Base-by-base conservation (phyloP, 2,797 vertebrate species). In the Pagetopsis macropterus region DNA sequence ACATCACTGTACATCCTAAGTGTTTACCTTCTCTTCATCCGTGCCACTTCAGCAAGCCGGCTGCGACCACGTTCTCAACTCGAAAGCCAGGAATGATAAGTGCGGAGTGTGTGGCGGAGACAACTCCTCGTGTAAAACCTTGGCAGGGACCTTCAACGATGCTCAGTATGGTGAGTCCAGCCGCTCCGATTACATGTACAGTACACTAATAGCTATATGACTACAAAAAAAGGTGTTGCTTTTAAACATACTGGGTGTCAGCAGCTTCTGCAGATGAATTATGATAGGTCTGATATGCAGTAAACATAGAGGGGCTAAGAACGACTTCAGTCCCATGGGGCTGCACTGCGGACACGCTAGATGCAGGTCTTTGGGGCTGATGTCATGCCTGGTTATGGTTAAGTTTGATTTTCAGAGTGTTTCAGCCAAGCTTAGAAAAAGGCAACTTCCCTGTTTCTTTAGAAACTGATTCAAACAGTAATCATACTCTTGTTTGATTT, bases 31-130 rank as follows among this genome's bases (percentile, higher is more conserved):
- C 9, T 65, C 27, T 12, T 61, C 9, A 3, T 75, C 15, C 84
- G 3, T 70, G n/a, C 41, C 68, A 69, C 49, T 59, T 17, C 89
- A 99, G 98, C 97, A 99, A 98, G 98, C 98, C 56, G 98, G 98
- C 80, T 99, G 98, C 82, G 97, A 99, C 88, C 97, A 97, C 0
- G 92, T 99, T 63, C 93, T 99, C 71, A 98, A 99, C 92, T 99
- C 98, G 0, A 99, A 97, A 91, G 96, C 96, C 65, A 95, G 90
- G 87, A 96, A 95, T 88, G 98, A 99, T 93, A 98, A 97, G 86
- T 99, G 98, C 72, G 98, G 98, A 6, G 96, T 99, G 66, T 99
- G 98, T 72, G 97, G 97, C 6, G 98, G 98, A 23, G 97, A 99
- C 90, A 96, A 97, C 89, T 98, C 98, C 1, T 99, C 97, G 0